Conservation (phyloP, 2,113 vertebrate genomes). For the Athene cunicularia region DNA sequence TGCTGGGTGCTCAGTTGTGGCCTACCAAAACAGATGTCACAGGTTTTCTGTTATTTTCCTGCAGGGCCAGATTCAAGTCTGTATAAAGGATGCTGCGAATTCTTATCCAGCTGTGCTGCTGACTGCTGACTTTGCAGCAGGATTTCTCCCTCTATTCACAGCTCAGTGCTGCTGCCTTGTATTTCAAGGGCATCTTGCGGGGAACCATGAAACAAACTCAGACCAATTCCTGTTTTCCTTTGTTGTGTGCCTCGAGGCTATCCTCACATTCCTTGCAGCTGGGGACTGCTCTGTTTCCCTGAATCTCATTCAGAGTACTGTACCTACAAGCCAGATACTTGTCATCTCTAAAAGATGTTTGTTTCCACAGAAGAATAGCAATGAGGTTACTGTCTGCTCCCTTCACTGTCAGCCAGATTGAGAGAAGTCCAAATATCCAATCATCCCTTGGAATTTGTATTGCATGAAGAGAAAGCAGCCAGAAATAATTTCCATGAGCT, state of each 20-base stretch:
- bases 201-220: background rate
- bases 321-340: slow-evolving; percentile 46
- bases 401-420: slow-evolving; percentile 11
- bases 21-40: background rate
- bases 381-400: slow-evolving; percentile 46
- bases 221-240: background rate
- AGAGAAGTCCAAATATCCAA: slow-evolving; percentile 36
- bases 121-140: background rate
- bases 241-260: background rate
- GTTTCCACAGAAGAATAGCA: slow-evolving; percentile 43
- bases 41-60: background rate
- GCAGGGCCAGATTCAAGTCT: background rate
- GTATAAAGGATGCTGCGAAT: background rate
- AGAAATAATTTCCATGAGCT: slow-evolving; percentile 51
- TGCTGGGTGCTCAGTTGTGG: background rate
- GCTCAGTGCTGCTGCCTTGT: background rate
- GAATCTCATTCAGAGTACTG: background rate
- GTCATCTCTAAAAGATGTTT: slow-evolving; percentile 36
- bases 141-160: background rate
- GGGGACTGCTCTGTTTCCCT: background rate
- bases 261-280: background rate
- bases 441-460: slow-evolving; percentile 35
- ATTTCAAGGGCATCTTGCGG: background rate
- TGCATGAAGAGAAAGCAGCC: slow-evolving; percentile 40
- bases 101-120: background rate